Evolutionary conservation across 2,888 invertebrate species (phyloP), one percentile per base, ranked within the genome.

Genomic region (Smittia aterrima): DNA sequence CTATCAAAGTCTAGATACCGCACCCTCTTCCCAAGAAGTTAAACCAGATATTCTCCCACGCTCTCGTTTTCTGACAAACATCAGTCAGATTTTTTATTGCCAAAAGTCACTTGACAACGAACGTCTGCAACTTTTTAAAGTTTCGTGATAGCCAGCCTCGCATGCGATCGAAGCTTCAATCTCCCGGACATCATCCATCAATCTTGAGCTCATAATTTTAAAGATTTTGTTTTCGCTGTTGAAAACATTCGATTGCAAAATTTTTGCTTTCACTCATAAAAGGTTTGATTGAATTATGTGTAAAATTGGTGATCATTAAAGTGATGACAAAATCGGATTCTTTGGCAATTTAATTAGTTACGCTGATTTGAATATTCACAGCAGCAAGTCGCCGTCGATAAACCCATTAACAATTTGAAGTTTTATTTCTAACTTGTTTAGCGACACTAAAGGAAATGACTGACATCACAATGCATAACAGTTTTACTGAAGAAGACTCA

Each of bases 391-490:
- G 38, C n/a, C n/a, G 18, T 58, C 9, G 58, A 58, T 58, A 58
- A n/a, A 9, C 58, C 22, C 58, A 58, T 58, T 47, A 47, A 47
- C 47, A 16, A 47, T 47, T 58, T 47, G 47, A 47, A n/a, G 47
- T 1, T 58, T 58, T 58, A 20, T 58, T 58, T 22, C n/a, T 58
- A 58, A 22, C 18, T 18, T 7, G 13, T 20, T 58, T n/a, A 58
- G 22, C 58, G 20, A 58, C 18, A 13, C 4, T 58, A 58, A 58
- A 58, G 58, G 58, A 58, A 58, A 58, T 58, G 58, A 58, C 58
- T 58, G 58, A 58, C 58, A 58, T 58, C 58, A 58, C n/a, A 58
- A 58, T 58, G 58, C 58, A 58, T 58, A 22, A 22, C 58, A 22
- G n/a, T 2, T 58, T 58, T 58, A 18, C 18, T 22, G n/a, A 22